Evolutionary conservation across 2,113 vertebrate genomes (phyloP).

Genomic region (Bucco capensis): DNA sequence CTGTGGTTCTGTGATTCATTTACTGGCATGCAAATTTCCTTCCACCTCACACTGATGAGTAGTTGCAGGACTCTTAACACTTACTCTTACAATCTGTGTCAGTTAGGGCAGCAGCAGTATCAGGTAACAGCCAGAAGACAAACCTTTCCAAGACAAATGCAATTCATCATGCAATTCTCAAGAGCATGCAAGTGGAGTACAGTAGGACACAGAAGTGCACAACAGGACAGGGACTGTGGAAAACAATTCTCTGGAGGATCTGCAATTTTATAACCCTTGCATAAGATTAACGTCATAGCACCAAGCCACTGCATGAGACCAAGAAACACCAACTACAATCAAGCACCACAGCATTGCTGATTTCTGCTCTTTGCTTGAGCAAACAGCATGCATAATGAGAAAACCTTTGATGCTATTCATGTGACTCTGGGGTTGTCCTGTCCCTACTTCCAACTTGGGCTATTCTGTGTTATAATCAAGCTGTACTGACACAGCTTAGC

Average conservation of each 20-base stretch:
- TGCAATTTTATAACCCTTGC: neutral
- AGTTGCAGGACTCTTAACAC: neutral
- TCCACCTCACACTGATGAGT: neutral
- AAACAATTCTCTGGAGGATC: neutral
- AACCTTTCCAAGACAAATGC: neutral
- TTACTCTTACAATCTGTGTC: fast-evolving
- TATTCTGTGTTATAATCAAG: neutral
- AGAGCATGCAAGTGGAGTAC: neutral
- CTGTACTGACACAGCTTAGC: neutral
- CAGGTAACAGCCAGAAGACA: neutral
- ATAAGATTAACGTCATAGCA: neutral
- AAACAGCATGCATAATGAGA: neutral
- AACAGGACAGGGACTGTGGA: neutral
- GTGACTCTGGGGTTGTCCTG: no score
- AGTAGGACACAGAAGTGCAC: neutral
- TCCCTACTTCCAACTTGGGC: no score
- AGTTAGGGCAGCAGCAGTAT: neutral
- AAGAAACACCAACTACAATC: neutral
- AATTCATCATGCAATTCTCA: neutral
- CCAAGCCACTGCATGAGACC: neutral
- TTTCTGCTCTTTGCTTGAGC: neutral
- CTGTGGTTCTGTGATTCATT: no score
- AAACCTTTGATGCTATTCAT: neutral
- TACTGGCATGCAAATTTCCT: neutral
- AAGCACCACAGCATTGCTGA: neutral